phyloP scores from a whole-genome alignment of 2,113 vertebrate species.

The Syngnathus scovelli region DNA sequence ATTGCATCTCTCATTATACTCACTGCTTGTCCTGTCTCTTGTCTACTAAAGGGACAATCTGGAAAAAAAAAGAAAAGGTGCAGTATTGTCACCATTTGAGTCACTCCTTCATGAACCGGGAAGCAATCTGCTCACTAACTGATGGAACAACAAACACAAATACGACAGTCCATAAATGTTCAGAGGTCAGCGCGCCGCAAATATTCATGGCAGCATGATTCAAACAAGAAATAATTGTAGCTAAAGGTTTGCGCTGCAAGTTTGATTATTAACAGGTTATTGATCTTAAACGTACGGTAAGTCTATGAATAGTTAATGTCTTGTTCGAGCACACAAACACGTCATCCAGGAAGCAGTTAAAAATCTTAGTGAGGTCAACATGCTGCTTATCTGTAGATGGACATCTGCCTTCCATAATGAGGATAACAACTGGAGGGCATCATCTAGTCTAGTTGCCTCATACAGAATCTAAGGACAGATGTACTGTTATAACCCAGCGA shows the following conservation, averaged over 20 bases:
- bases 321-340: background rate
- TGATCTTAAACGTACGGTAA: background rate
- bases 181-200: too few relatives aligned
- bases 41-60: background rate
- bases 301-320: background rate
- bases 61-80: background rate
- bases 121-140: background rate
- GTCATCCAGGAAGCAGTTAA: background rate
- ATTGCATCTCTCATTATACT: background rate
- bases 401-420: conserved; percentile 5
- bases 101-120: background rate
- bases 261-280: background rate
- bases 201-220: background rate
- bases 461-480: conserved; percentile 1
- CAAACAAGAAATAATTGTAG: background rate
- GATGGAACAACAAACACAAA: too few relatives aligned
- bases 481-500: background rate
- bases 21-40: background rate
- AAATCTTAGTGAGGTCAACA: background rate
- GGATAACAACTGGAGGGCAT: background rate
- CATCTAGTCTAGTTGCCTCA: background rate
- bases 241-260: background rate
- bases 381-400: background rate
- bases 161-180: background rate
- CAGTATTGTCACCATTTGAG: background rate